These are phyloP conservation scores for Drosophila sulfurigaster DNA, from an alignment of 1,140 invertebrate species.

Conservation along the genomic window DNA sequence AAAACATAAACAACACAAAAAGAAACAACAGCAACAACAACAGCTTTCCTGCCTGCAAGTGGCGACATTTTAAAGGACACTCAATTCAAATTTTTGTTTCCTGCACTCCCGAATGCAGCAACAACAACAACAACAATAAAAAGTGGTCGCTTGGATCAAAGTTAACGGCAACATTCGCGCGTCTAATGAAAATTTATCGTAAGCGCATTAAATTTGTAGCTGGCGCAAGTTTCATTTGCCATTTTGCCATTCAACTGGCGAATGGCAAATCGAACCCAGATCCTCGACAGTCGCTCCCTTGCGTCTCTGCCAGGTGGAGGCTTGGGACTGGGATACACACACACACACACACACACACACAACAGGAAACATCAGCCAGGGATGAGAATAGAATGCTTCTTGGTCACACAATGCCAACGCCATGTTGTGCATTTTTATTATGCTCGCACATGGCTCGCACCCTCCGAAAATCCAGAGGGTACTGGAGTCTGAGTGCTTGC, in stretches of 20 bases:
- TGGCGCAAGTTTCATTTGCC: conserved; percentile 55
- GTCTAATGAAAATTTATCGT: conserved; percentile 78
- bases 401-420: conserved; percentile 42
- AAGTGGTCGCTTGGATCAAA: conserved; percentile 36
- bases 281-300: not conserved
- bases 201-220: conserved; percentile 76
- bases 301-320: not conserved
- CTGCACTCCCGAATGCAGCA: conserved; percentile 3
- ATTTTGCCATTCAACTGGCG: conserved; percentile 21
- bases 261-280: conserved; percentile 24
- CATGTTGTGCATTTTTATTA: conserved; percentile 78
- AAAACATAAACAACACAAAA: conserved; percentile 63
- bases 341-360: not conserved
- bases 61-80: conserved; percentile 38
- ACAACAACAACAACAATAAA: too few relatives aligned
- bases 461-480: not conserved
- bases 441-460: conserved; percentile 43
- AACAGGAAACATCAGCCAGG: not conserved
- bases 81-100: conserved; percentile 62
- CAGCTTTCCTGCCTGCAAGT: conserved; percentile 34
- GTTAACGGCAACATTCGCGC: conserved; percentile 66
- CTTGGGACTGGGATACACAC: not conserved
- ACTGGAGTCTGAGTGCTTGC: not conserved
- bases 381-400: not conserved
- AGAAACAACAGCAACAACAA: too few relatives aligned